These are phyloP conservation scores for Sphaerolaimus hirsutus DNA, from an alignment of 2,888 invertebrate species.

Conservation along the genomic window DNA sequence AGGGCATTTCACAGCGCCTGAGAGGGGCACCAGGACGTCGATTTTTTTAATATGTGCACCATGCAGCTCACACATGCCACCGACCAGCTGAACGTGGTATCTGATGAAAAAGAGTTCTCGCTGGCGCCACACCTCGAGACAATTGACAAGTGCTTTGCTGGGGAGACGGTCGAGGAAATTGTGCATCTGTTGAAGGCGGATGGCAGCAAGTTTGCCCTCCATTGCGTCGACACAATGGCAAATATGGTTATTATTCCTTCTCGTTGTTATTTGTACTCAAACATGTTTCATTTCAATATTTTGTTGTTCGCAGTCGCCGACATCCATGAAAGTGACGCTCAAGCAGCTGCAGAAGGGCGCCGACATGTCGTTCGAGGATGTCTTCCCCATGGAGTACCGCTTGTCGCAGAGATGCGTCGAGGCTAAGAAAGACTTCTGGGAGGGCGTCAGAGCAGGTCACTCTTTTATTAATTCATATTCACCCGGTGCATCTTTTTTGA, in stretches of 20 bases:
- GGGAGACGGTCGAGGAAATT: neutral
- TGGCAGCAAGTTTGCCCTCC: neutral
- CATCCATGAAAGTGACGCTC: slow-evolving; percentile 60
- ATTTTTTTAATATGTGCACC: too few relatives aligned
- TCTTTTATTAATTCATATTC: too few relatives aligned
- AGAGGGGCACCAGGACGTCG: too few relatives aligned
- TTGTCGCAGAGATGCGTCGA: slow-evolving; percentile 39
- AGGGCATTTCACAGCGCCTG: too few relatives aligned
- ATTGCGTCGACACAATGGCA: neutral
- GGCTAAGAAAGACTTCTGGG: slow-evolving; percentile 28
- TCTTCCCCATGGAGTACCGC: slow-evolving; percentile 64
- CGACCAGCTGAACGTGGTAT: too few relatives aligned
- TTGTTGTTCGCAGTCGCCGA: slow-evolving; percentile 48
- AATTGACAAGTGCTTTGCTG: neutral
- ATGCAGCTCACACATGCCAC: too few relatives aligned
- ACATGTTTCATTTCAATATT: too few relatives aligned
- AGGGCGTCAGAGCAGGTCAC: slow-evolving; percentile 28
- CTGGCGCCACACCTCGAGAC: neutral
- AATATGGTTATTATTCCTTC: neutral
- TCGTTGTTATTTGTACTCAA: too few relatives aligned
- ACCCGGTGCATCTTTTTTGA: too few relatives aligned
- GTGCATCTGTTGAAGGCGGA: neutral
- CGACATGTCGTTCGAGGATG: slow-evolving; percentile 47
- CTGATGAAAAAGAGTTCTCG: too few relatives aligned
- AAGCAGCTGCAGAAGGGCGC: slow-evolving; percentile 49